Conservation (phyloP, 2,113 vertebrate genomes). For the Ibidorhyncha struthersii region DNA sequence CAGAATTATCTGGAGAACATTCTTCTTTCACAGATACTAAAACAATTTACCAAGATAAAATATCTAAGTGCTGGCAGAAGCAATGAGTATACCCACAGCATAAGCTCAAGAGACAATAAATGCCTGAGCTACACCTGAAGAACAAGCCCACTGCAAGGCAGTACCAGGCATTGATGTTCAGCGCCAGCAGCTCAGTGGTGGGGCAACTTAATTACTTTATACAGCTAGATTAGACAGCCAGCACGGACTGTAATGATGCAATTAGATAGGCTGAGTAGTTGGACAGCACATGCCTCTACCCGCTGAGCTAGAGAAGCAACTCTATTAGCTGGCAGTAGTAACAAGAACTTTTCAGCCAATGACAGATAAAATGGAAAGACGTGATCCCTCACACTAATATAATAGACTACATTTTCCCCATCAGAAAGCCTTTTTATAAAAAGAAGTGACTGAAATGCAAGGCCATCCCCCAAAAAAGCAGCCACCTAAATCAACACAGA, state of each 20-base stretch:
- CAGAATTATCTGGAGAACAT: not conserved
- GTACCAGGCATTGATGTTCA: not conserved
- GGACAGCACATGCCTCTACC: not conserved
- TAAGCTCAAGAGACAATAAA: not conserved
- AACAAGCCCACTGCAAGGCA: not conserved
- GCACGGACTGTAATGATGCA: not conserved
- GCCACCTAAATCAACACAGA: not conserved
- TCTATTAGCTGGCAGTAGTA: not conserved
- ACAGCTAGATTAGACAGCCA: not conserved
- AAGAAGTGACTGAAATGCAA: not conserved
- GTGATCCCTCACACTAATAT: fast-evolving
- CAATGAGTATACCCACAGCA: not conserved
- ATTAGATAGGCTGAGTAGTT: not conserved
- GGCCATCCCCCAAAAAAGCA: not conserved
- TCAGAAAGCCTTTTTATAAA: not conserved
- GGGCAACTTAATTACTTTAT: not conserved
- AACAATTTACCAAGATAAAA: not conserved
- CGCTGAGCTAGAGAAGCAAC: not conserved
- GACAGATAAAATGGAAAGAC: not conserved
- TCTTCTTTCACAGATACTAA: not conserved
- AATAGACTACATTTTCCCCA: not conserved
- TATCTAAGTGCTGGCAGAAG: not conserved
- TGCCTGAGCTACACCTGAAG: not conserved
- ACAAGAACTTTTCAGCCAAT: not conserved
- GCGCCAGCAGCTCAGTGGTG: not conserved